phyloP scores from a whole-genome alignment of 37 sponge, comb jelly and placozoan genomes.

The Bolinopsis microptera region DNA sequence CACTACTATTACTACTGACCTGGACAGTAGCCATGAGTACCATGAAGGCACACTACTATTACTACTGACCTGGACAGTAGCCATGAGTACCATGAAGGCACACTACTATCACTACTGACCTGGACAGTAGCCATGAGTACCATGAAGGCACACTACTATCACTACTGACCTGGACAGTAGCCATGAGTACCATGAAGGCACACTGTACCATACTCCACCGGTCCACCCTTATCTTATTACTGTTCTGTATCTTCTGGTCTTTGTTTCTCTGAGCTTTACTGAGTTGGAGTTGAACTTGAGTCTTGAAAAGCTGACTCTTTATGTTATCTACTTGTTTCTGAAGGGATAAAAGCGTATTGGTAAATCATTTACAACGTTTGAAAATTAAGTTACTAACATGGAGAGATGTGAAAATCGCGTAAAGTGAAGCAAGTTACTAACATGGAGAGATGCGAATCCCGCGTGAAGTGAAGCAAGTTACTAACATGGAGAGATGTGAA shows the following conservation, averaged over 20 bases:
- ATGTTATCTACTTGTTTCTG: slow-evolving; percentile 62
- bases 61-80: no score
- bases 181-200: slow-evolving; percentile 31
- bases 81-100: no score
- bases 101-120: no score
- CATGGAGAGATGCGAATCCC: background rate
- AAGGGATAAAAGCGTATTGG: no score
- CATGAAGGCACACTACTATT: no score
- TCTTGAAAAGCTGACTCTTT: slow-evolving; percentile 54
- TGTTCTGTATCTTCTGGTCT: slow-evolving; percentile 64
- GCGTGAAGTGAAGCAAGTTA: background rate
- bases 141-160: slow-evolving; percentile 63
- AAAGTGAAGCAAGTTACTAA: background rate
- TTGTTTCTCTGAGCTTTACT: slow-evolving; percentile 64
- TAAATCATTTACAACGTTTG: no score
- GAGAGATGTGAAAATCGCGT: no score
- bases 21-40: no score
- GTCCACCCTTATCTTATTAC: slow-evolving; percentile 60
- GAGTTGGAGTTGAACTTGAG: slow-evolving; percentile 50
- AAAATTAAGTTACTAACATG: no score
- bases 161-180: slow-evolving; percentile 52
- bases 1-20: no score
- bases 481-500: no score
- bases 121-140: no score
- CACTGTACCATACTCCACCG: slow-evolving; percentile 48